Percentiles rank a stretch among this genome's conserved stretches.
Conservation (phyloP, 2,113 vertebrate genomes). For the Tachysurus vachellii region DNA sequence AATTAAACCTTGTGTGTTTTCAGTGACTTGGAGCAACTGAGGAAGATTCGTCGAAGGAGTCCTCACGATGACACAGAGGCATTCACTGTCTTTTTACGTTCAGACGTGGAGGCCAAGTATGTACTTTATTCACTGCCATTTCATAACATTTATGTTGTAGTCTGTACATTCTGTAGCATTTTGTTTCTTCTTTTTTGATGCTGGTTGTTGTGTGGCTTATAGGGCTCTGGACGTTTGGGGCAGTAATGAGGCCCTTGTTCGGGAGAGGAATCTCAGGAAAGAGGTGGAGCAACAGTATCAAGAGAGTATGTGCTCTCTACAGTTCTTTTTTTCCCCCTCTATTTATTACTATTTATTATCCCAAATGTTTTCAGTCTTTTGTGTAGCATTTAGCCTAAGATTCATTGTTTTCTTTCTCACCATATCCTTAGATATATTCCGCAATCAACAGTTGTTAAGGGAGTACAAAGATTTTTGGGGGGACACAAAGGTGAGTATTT, state of each 20-base stretch:
- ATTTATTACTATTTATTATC: too few species aligned
- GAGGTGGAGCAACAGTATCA: constrained; percentile 88
- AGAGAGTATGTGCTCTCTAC: constrained; percentile 83
- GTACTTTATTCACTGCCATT: constrained; percentile 49
- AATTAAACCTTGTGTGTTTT: constrained; percentile 14
- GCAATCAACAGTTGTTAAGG: constrained; percentile 88
- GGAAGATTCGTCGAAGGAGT: constrained; percentile 90
- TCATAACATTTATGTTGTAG: not conserved
- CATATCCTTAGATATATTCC: constrained; percentile 81
- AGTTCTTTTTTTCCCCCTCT: not conserved
- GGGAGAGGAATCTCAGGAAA: constrained; percentile 88
- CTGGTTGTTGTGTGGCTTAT: constrained; percentile 6
- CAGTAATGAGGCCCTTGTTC: constrained; percentile 89
- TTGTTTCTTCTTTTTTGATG: constrained; percentile 31
- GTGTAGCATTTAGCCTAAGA: not conserved
- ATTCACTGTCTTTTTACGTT: constrained; percentile 94
- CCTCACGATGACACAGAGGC: constrained; percentile 96
- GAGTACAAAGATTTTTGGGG: constrained; percentile 97
- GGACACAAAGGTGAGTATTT: constrained; percentile 87
- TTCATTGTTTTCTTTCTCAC: not conserved
- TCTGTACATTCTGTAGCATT: not conserved
- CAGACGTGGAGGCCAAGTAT: constrained; percentile 95
- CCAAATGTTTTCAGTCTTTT: not conserved
- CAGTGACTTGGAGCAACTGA: constrained; percentile 92
- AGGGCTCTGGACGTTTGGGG: constrained; percentile 97